Percentiles rank a stretch among this genome's conserved stretches.
These are phyloP conservation scores for Galleria mellonella DNA, from an alignment of 1,140 invertebrate genomes.

Conservation along the genomic window DNA sequence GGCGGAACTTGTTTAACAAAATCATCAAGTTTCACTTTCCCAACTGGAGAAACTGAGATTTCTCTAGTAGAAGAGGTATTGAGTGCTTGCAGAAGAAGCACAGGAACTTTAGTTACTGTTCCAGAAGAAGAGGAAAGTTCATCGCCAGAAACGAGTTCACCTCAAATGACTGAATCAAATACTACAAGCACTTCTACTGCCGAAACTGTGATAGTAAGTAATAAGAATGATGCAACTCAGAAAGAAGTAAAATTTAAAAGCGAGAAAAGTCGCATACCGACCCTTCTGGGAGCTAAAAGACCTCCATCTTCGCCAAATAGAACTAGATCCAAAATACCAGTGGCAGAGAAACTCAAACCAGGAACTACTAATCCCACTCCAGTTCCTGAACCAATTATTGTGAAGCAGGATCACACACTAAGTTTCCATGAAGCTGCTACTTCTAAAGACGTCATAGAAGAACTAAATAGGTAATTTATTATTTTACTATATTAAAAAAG, in stretches of 20 bases:
- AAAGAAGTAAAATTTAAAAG: conserved; percentile 35
- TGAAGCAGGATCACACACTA: conserved; percentile 67
- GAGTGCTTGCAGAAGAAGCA: conserved; percentile 56
- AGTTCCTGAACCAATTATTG: conserved; percentile 49
- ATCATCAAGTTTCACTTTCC: conserved; percentile 47
- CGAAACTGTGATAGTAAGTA: conserved; percentile 76
- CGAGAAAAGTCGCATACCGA: conserved; percentile 68
- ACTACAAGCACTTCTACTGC: conserved; percentile 80
- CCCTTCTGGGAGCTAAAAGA: conserved; percentile 50
- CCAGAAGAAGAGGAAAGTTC: conserved; percentile 78
- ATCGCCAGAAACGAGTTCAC: conserved; percentile 63
- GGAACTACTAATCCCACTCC: conserved; percentile 5
- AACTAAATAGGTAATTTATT: conserved; percentile 75
- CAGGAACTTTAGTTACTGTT: conserved; percentile 73
- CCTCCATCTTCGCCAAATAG: conserved; percentile 56
- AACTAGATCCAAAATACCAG: conserved; percentile 51
- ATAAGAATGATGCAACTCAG: conserved; percentile 55
- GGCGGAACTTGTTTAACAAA: conserved; percentile 36
- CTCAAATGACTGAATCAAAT: conserved; percentile 78
- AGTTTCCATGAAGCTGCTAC: conserved; percentile 83
- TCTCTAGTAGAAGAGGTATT: conserved; percentile 66
- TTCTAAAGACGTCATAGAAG: conserved; percentile 85
- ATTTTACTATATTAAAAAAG: conserved; percentile 1
- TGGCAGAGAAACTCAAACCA: conserved; percentile 32
- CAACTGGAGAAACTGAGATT: conserved; percentile 42